phyloP scores from a whole-genome alignment of 2,113 vertebrate genomes.

The Gobio gobio region DNA sequence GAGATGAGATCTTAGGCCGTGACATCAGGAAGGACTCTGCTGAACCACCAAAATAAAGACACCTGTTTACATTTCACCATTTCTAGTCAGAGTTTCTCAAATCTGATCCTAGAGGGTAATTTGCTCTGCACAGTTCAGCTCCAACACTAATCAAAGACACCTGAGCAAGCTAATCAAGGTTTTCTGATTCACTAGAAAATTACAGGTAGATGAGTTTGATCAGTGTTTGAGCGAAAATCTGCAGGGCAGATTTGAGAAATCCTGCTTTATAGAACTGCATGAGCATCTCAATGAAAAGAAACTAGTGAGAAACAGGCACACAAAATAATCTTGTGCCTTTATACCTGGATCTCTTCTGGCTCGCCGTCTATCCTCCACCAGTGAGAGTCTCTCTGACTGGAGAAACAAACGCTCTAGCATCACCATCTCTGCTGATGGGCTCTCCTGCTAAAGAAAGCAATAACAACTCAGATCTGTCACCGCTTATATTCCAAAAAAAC shows the following conservation, averaged over 20 bases:
- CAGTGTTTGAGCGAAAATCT: neutral
- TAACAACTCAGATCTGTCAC: neutral
- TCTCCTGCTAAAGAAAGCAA: constrained; percentile 75
- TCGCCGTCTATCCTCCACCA: constrained; percentile 74
- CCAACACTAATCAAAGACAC: neutral
- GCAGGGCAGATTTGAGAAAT: neutral
- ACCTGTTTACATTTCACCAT: neutral
- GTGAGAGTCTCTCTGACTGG: constrained; percentile 76
- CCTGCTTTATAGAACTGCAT: neutral
- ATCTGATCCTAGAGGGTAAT: neutral
- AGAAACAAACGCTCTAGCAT: constrained; percentile 84
- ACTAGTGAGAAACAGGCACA: constrained; percentile 28
- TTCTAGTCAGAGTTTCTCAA: neutral
- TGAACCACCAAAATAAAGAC: constrained; percentile 14
- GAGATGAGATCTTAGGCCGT: constrained; percentile 64
- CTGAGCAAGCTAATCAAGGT: neutral
- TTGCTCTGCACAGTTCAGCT: neutral
- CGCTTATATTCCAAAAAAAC: neutral
- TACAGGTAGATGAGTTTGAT: neutral
- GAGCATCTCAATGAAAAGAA: neutral
- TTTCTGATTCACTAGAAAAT: neutral
- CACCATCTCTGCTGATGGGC: constrained; percentile 83
- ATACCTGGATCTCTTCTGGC: constrained; percentile 78
- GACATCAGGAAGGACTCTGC: constrained; percentile 74
- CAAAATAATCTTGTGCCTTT: neutral